Conservation (phyloP, 2,797 vertebrate species). For the Enteromius trimaculatus region DNA sequence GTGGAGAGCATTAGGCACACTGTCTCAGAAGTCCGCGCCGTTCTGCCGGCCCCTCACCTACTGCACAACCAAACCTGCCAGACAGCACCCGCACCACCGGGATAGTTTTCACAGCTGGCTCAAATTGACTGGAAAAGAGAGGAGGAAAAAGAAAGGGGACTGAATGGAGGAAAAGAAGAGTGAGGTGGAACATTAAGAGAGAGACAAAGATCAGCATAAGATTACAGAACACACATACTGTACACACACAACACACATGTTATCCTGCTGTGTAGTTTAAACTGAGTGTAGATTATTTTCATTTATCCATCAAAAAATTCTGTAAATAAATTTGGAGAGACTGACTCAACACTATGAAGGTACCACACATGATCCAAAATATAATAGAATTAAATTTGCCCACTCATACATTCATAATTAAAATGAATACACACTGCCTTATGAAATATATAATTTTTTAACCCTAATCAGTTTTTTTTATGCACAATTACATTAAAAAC, state of each 20-base stretch:
- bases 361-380: background rate
- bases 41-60: conserved; percentile 73
- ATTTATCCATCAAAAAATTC: background rate
- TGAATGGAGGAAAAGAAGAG: conserved; percentile 75
- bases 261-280: background rate
- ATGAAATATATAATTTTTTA: background rate
- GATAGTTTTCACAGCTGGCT: conserved; percentile 88
- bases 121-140: conserved; percentile 80
- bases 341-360: background rate
- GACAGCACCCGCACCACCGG: conserved; percentile 77
- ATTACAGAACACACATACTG: conserved; percentile 50
- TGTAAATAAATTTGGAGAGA: background rate
- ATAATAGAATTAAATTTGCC: background rate
- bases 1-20: conserved; percentile 82
- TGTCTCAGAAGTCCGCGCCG: conserved; percentile 75
- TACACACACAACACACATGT: conserved; percentile 42
- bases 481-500: background rate
- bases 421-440: background rate
- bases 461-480: background rate
- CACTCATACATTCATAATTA: background rate
- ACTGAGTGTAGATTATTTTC: conserved; percentile 5
- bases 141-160: conserved; percentile 34
- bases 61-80: conserved; percentile 67
- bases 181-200: conserved; percentile 75
- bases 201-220: conserved; percentile 55